phyloP scores from a whole-genome alignment of 2,797 vertebrate genomes.

The Paramormyrops hopkinsi region DNA sequence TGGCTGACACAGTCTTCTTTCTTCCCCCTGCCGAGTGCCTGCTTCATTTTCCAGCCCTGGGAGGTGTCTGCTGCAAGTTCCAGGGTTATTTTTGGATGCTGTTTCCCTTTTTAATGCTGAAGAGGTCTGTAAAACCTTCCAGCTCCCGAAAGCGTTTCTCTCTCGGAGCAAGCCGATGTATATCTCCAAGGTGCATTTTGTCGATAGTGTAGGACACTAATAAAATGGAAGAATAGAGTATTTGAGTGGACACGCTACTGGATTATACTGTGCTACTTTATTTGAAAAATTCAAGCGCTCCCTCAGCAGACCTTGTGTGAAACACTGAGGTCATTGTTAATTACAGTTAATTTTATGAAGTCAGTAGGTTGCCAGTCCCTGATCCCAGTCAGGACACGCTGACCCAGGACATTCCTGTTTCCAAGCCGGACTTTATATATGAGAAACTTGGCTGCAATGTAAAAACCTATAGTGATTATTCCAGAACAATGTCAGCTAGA shows the following conservation, averaged over 20 bases:
- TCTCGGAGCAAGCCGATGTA: not conserved
- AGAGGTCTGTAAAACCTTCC: conserved; percentile 26
- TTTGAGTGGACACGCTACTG: not conserved
- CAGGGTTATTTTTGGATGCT: conserved; percentile 16
- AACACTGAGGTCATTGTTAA: not conserved
- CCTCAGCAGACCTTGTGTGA: conserved; percentile 17
- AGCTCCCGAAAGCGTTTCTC: conserved; percentile 15
- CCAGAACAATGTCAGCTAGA: not conserved
- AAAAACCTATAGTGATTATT: not conserved
- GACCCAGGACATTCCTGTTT: not conserved
- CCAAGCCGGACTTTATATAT: not conserved
- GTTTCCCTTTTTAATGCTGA: conserved; percentile 28
- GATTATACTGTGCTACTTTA: not conserved
- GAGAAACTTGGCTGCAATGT: not conserved
- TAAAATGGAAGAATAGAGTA: not conserved
- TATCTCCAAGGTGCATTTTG: conserved; percentile 6
- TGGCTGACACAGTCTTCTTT: not conserved
- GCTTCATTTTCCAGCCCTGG: not conserved
- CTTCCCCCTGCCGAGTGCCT: conserved; percentile 24
- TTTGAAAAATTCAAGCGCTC: not conserved
- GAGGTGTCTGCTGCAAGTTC: not conserved
- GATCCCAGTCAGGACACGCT: not conserved
- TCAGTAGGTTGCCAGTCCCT: conserved; percentile 8
- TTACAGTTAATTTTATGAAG: conserved; percentile 14
- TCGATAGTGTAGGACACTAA: not conserved